Conservation (phyloP, 2,113 vertebrate genomes). For the Alethe castanea region DNA sequence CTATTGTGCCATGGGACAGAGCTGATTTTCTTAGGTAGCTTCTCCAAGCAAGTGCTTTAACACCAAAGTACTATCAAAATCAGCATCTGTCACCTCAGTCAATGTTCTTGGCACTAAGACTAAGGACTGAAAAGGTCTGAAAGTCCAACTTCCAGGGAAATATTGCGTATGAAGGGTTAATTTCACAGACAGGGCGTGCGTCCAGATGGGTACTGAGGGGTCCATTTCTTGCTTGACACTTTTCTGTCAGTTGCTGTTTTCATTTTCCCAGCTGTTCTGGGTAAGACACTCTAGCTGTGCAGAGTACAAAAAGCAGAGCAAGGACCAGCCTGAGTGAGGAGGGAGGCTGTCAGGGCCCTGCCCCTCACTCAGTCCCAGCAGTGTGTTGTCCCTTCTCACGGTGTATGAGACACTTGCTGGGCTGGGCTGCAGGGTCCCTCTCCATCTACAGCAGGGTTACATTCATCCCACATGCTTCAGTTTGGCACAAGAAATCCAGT, state of each 20-base stretch:
- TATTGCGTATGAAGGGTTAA: not conserved
- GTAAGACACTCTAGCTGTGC: not conserved
- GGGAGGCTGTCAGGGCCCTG: not conserved
- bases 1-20: not conserved
- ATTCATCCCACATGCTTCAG: not conserved
- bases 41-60: not conserved
- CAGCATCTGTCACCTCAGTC: not conserved
- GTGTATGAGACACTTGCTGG: not conserved
- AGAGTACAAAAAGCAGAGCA: not conserved
- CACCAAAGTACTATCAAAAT: not conserved
- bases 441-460: not conserved
- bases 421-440: not conserved
- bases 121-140: not conserved
- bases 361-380: not conserved
- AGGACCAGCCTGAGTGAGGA: not conserved
- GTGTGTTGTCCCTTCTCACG: fast-evolving
- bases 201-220: not conserved
- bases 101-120: not conserved
- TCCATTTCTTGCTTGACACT: not conserved
- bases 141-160: not conserved
- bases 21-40: not conserved
- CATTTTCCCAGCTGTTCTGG: not conserved
- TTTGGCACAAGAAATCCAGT: not conserved
- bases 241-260: not conserved
- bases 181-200: not conserved